A percentile compares a stretch with the other conserved stretches of the same genome.
Conservation (phyloP, 2,797 vertebrate species). For the Malurus splendens region DNA sequence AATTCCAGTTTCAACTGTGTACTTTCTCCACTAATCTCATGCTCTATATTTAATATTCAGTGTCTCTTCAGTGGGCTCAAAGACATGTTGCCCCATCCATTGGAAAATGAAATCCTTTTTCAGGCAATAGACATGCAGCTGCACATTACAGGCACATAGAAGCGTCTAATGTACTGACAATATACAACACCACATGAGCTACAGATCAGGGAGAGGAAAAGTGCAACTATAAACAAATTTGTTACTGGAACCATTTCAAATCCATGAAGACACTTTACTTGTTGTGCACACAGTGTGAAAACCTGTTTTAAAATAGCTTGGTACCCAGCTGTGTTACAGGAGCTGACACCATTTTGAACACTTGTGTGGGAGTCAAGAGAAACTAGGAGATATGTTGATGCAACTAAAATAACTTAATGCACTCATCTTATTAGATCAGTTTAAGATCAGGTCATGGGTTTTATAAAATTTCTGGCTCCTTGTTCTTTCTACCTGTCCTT, state of each 20-base stretch:
- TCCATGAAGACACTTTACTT: background rate
- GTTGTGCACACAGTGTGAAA: background rate
- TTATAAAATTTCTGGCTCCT: background rate
- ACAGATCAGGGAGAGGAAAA: background rate
- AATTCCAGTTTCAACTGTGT: background rate
- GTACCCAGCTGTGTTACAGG: background rate
- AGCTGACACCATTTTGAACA: background rate
- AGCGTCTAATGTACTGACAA: background rate
- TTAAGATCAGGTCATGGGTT: background rate
- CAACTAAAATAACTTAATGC: background rate
- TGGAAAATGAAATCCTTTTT: background rate
- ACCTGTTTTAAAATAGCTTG: background rate
- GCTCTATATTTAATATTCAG: background rate
- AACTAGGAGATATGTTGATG: background rate
- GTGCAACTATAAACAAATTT: background rate
- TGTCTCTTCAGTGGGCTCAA: background rate
- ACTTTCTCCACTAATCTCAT: background rate
- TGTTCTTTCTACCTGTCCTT: background rate
- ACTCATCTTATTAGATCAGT: background rate
- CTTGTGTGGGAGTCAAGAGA: background rate
- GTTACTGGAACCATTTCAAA: background rate
- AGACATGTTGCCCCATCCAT: background rate
- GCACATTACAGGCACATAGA: background rate
- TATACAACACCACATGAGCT: background rate
- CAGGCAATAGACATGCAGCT: background rate